Evolutionary conservation across 2,113 vertebrate species (phyloP), one percentile per base, ranked within the genome.

Genomic region (Prietella phreatophila): DNA sequence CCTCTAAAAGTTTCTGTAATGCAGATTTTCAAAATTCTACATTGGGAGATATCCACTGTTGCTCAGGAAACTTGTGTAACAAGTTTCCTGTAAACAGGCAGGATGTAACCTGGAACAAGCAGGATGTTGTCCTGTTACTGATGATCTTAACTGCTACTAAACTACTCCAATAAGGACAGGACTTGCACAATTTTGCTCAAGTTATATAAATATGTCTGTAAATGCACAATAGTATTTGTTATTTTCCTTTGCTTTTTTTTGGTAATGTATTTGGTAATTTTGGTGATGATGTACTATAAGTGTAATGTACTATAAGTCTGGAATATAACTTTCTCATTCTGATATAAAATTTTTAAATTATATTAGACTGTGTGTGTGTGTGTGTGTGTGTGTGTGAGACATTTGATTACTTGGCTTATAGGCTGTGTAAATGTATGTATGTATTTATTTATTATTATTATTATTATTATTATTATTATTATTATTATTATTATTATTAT

Each of bases 1-100:
- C 75, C 25, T 78, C 75, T n/a, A 78, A 78, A 78, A 7, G 42
- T n/a, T 78, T 78, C 73, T 78, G 75, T 53, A 25, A 6, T 53
- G 14, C 47, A 27, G n/a, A 53, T n/a, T 78, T 78, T 53, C 25
- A 78, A 50, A 78, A 78, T 78, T 50, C 75, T 25, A 14, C 75
- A 7, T n/a, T 78, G 42, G 75, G 42, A 53, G 47, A 53, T 78
- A 42, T 78, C 42, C 42, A 50, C 22, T 78, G 75, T 53, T 78
- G 75, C 47, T 19, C 25, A 8, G 47, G 42, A 78, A 78, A 53
- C 42, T 78, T 78, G 22, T 78, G 75, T 78, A 78, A 78, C 8
- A 5, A 2, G 36, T 36, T 36, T 36, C 1, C 36, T 36, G 36
- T 36, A 36, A 36, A 36, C 36, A 36, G 36, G 36, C 36, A 36